Percentiles rank a stretch among this genome's conserved stretches.
These are phyloP conservation scores for Noctua janthina DNA, from an alignment of 2,888 invertebrate genomes.

Conservation along the genomic window DNA sequence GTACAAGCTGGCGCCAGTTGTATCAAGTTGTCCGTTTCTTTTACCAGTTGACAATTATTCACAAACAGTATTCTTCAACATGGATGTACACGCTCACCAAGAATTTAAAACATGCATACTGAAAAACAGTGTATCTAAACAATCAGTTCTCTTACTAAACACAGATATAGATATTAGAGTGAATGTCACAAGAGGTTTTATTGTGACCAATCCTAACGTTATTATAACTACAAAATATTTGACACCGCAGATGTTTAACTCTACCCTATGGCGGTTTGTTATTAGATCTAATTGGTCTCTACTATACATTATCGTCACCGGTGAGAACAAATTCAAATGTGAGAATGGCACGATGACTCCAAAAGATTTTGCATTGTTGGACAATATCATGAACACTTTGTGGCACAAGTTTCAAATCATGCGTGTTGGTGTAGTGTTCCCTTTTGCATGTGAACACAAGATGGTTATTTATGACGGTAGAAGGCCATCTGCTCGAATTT, in stretches of 20 bases:
- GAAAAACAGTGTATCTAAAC: slow-evolving; percentile 15
- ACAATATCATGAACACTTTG: slow-evolving; percentile 71
- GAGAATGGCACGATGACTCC: slow-evolving; percentile 63
- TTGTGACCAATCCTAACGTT: slow-evolving; percentile 57
- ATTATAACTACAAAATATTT: slow-evolving; percentile 62
- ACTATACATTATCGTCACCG: slow-evolving; percentile 70
- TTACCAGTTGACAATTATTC: slow-evolving; percentile 33
- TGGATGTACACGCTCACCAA: not conserved
- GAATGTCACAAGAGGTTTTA: not conserved
- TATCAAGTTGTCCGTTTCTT: slow-evolving; percentile 21
- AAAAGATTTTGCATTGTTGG: slow-evolving; percentile 56
- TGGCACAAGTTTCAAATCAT: slow-evolving; percentile 73
- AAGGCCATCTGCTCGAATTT: slow-evolving; percentile 41
- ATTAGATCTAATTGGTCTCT: slow-evolving; percentile 66
- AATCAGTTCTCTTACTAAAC: slow-evolving; percentile 35
- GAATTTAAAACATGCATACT: slow-evolving; percentile 43
- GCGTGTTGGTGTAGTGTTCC: slow-evolving; percentile 70
- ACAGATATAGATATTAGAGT: not conserved
- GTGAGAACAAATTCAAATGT: slow-evolving; percentile 65
- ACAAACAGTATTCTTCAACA: slow-evolving; percentile 40
- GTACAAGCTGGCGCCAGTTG: slow-evolving; percentile 10
- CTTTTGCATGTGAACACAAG: slow-evolving; percentile 70
- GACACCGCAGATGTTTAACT: slow-evolving; percentile 50
- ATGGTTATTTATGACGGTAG: slow-evolving; percentile 70
- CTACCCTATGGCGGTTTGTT: slow-evolving; percentile 31